Evolutionary conservation across 2,888 invertebrate species (phyloP).

Genomic region (Diaphora mendica): DNA sequence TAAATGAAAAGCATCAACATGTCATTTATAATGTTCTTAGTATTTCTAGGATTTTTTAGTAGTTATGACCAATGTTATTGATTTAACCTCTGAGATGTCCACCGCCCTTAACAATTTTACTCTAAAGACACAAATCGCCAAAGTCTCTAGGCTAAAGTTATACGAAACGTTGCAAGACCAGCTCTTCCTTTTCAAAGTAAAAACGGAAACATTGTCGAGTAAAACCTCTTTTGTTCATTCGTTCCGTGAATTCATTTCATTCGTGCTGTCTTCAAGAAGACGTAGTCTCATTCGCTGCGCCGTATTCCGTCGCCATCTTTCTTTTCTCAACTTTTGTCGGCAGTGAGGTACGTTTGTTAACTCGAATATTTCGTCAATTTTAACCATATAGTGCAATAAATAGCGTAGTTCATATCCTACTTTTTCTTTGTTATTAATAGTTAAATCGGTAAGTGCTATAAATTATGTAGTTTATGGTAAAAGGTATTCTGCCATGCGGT

Average conservation of each 20-base stretch:
- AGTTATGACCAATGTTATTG: not conserved
- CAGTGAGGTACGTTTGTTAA: constrained; percentile 77
- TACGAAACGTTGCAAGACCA: not conserved
- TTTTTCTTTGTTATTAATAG: constrained; percentile 33
- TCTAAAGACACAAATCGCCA: not conserved
- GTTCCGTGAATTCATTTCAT: constrained; percentile 3
- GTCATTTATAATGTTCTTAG: not conserved
- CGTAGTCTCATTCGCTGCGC: constrained; percentile 55
- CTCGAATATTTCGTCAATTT: constrained; percentile 57
- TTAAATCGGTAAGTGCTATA: constrained; percentile 46
- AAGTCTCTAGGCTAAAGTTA: not conserved
- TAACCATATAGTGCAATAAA: constrained; percentile 44
- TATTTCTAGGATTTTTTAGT: no score
- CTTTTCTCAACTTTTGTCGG: constrained; percentile 81
- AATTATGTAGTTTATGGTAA: constrained; percentile 44
- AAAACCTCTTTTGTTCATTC: constrained; percentile 8
- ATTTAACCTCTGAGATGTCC: no score
- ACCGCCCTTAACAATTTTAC: not conserved
- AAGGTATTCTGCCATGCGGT: constrained; percentile 78
- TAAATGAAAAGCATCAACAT: not conserved
- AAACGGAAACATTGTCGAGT: not conserved
- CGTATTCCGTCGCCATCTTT: constrained; percentile 77
- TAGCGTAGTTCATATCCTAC: constrained; percentile 34
- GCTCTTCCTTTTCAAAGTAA: not conserved
- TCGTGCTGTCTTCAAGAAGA: constrained; percentile 24